phyloP scores from a whole-genome alignment of 2,888 invertebrate species.

The Trypoxylon attenuatum region DNA sequence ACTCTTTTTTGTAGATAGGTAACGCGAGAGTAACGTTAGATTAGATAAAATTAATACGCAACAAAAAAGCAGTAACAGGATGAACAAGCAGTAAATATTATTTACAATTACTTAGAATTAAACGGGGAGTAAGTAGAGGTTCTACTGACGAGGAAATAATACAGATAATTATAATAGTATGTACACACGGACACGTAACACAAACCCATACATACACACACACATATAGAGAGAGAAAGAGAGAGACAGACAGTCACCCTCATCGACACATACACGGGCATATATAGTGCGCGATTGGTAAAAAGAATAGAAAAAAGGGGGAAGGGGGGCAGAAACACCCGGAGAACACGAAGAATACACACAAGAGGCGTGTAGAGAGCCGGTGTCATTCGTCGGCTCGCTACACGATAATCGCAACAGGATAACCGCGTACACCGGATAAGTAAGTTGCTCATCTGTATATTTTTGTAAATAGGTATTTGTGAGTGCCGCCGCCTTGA shows the following conservation, averaged over 20 bases:
- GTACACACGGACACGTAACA: conserved; percentile 49
- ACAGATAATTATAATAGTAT: conserved; percentile 52
- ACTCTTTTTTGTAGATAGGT: conserved; percentile 58
- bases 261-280: too few species aligned
- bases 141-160: conserved; percentile 56
- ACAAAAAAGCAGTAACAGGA: conserved; percentile 43
- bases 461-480: conserved; percentile 74
- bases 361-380: conserved; percentile 18
- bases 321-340: too few species aligned
- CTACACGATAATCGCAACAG: conserved; percentile 26
- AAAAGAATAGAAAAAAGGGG: too few species aligned
- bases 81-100: conserved; percentile 66
- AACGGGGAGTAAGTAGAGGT: conserved; percentile 67
- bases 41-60: conserved; percentile 54
- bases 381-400: not conserved
- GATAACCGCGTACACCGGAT: conserved; percentile 48
- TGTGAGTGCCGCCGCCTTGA: conserved; percentile 71
- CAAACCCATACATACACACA: conserved; percentile 14
- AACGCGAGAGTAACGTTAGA: conserved; percentile 46
- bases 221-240: conserved; percentile 20
- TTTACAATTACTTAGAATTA: conserved; percentile 70
- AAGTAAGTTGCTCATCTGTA: conserved; percentile 73
- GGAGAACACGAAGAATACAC: conserved; percentile 14
- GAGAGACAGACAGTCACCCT: conserved; percentile 30
- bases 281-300: too few species aligned